Base-by-base conservation (phyloP, 1,140 invertebrate genomes). In the Nasonia giraulti region DNA sequence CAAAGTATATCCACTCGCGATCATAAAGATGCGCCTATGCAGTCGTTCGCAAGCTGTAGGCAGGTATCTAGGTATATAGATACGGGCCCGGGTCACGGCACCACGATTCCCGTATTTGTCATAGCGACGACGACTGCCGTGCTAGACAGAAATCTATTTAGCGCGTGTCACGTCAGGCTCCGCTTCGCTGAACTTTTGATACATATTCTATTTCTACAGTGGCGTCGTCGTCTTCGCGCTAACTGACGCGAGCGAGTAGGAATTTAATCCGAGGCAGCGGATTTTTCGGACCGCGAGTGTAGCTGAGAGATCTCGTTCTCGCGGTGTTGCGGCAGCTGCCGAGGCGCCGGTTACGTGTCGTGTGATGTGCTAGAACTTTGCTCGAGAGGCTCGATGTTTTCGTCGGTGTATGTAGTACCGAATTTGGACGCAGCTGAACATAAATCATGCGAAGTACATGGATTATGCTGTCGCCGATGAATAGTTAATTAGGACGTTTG, bases 31-130 rank as follows among this genome's bases (percentile, higher is more conserved):
- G 31, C 73, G 73, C 73, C 17, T 62, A 62, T 62, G 47, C 44
- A 11, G 1, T 50, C 74, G 14, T 2, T 14, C 7, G 27, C 27
- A 73, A 20, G 44, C 68, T 71, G 44, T n/a, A 47, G 27, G 27
- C 27, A 27, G 27, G 27, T 17, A 23, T 5, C 44, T 37, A 31
- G 1, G 11, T 33, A n/a, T 33, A 31, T 27, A 12, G 4, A 78
- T 78, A 27, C 47, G 77, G 77, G 77, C 31, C 31, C 12, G 50
- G 31, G 27, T 78, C 76, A 77, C 71, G 44, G 7, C 40, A n/a
- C 68, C 79, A 81, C 73, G 71, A 82, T 74, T 82, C 81, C 37
- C 31, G 71, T 73, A 82, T 82, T 82, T 82, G 81, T 82, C 81
- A 74, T 82, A 37, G 71, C 20, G 78, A 68, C 17, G 68, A n/a